phyloP scores from a whole-genome alignment of 2,797 vertebrate species.

The Pachyuromys duprasi region DNA sequence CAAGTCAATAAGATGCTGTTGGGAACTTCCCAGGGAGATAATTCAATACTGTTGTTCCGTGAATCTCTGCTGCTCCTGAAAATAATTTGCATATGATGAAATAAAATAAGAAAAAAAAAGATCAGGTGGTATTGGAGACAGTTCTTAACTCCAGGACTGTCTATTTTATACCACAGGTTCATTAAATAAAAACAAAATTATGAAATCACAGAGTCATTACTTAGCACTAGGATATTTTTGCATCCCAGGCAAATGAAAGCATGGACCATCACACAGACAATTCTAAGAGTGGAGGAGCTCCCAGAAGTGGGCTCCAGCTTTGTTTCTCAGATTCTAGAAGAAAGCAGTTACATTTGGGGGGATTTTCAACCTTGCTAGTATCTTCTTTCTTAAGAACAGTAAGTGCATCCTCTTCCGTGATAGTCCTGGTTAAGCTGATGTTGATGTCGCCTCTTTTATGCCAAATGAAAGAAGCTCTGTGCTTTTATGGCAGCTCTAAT shows the following conservation, averaged over 20 bases:
- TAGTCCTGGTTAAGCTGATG: not conserved
- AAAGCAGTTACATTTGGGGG: not conserved
- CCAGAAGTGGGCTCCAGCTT: not conserved
- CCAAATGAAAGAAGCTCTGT: not conserved
- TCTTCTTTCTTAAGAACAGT: not conserved
- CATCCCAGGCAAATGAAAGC: not conserved
- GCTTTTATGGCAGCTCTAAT: not conserved
- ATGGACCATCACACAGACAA: not conserved
- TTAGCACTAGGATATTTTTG: not conserved
- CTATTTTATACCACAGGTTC: not conserved
- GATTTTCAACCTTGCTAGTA: not conserved
- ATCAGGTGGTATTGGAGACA: not conserved
- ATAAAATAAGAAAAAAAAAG: not conserved
- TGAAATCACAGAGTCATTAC: not conserved
- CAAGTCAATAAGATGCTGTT: not conserved
- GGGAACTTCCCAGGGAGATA: not conserved
- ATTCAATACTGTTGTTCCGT: not conserved
- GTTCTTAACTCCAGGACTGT: not conserved
- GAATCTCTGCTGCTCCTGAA: not conserved
- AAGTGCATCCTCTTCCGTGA: not conserved
- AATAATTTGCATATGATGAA: not conserved
- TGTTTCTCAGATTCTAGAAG: not conserved
- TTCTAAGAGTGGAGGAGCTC: not conserved
- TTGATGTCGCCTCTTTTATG: not conserved
- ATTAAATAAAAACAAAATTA: not conserved